Evolutionary conservation across 2,113 vertebrate genomes (phyloP), one percentile per base, ranked within the genome.

Genomic region (Asarcornis scutulata): DNA sequence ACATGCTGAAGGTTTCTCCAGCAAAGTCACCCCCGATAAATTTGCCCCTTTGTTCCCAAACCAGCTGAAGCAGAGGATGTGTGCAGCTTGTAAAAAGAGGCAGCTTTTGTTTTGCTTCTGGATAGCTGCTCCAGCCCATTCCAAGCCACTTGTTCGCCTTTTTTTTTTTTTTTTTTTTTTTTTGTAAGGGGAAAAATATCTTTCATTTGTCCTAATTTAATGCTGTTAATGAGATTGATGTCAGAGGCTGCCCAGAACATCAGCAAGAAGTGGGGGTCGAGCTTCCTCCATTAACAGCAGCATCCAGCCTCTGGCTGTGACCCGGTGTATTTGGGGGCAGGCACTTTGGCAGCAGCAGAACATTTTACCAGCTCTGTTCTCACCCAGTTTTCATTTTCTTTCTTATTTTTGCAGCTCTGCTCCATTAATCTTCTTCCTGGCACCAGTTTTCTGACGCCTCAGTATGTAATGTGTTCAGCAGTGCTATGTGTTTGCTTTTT

Each of bases 1-100:
- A 38, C 2, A 1, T 1, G 1, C 50, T 2, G 0, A 22, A 46
- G 44, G 72, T 58, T 66, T 52, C 0, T 2, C 12, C 31, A 64
- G 58, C 12, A 23, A 64, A 71, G 18, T 38, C 53, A 40, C 16
- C 12, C 2, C 0, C 2, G 1, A 27, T 22, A 44, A 59, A 23
- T 14, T 66, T 36, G 6, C 73, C 34, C 52, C 52, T 2, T 16
- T 36, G 4, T 7, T 66, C 66, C 83, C 71, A 56, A 26, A 2
- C 31, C 58, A 3, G 26, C 69, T 50, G 34, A 29, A 21, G 68
- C 11, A 31, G 32, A 7, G 7, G 46, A 14, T 29, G 29, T 8
- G 38, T 42, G 59, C 59, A 42, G 53, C 44, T 20, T 1, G 1
- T 31, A 31, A 23, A 31, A 55, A 40, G 59, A 46, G 11, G 58